Conservation (phyloP, 2,888 invertebrate species). For the Aphodius sticticus region DNA sequence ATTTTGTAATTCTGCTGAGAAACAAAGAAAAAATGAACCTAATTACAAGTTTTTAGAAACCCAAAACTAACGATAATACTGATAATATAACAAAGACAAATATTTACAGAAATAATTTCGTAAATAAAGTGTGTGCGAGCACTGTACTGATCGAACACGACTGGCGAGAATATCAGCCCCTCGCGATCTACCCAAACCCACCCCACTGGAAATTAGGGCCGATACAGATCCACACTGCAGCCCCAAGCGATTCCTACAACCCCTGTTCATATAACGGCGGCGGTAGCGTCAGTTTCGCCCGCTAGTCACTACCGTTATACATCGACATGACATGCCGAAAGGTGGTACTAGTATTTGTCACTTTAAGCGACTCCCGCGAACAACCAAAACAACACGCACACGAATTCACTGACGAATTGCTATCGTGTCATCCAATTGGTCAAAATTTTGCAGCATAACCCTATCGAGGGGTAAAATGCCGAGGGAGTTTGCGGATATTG, state of each 20-base stretch:
- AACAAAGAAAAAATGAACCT: too few species aligned
- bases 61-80: neutral
- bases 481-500: neutral
- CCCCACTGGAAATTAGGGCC: neutral
- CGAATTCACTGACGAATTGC: neutral
- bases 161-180: neutral
- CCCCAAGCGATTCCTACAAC: neutral
- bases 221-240: neutral
- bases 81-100: neutral
- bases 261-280: neutral
- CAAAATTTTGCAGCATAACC: neutral
- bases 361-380: neutral
- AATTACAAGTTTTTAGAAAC: neutral
- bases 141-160: neutral
- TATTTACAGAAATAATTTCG: neutral
- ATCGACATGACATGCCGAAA: neutral
- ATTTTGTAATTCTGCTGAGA: too few species aligned
- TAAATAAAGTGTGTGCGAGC: neutral
- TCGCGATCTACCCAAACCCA: neutral
- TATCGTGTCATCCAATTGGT: neutral
- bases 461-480: neutral
- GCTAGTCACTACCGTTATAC: neutral
- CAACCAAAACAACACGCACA: neutral
- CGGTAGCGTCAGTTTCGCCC: neutral
- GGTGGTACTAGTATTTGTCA: neutral